These are phyloP conservation scores for Serilophus lunatus DNA, from an alignment of 2,113 vertebrate genomes.

Conservation along the genomic window DNA sequence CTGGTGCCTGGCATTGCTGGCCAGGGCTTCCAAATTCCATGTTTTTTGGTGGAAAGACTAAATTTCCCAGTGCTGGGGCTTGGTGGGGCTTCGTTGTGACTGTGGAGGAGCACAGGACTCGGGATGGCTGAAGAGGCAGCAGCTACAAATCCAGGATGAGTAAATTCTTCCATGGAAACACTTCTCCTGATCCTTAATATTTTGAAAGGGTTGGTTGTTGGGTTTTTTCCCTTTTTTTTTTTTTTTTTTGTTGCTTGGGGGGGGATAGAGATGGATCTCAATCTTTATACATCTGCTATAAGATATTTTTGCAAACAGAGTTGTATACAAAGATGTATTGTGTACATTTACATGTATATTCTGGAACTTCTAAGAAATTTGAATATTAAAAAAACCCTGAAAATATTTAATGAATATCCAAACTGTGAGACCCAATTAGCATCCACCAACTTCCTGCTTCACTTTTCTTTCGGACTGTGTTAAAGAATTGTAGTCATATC, in stretches of 20 bases:
- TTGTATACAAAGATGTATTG: slow-evolving; percentile 72
- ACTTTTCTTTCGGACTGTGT: slow-evolving; percentile 50
- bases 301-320: slow-evolving; percentile 74
- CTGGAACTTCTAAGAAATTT: slow-evolving; percentile 67
- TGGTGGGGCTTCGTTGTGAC: not conserved
- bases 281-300: slow-evolving; percentile 66
- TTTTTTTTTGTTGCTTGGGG: not conserved
- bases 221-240: not conserved
- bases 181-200: slow-evolving; percentile 1
- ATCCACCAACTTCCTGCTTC: slow-evolving; percentile 50
- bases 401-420: slow-evolving; percentile 58
- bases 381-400: slow-evolving; percentile 53
- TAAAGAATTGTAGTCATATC: slow-evolving; percentile 32
- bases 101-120: not conserved
- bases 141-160: not conserved
- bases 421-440: slow-evolving; percentile 37
- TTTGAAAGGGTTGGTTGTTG: not conserved
- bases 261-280: slow-evolving; percentile 38
- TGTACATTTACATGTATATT: slow-evolving; percentile 72
- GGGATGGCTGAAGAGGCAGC: not conserved
- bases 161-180: slow-evolving; percentile 26
- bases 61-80: not conserved
- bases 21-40: fast-evolving
- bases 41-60: not conserved
- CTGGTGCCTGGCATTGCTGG: fast-evolving